Evolutionary conservation across 2,113 vertebrate species (phyloP), one percentile per base, ranked within the genome.

Genomic region (Sitta europaea): DNA sequence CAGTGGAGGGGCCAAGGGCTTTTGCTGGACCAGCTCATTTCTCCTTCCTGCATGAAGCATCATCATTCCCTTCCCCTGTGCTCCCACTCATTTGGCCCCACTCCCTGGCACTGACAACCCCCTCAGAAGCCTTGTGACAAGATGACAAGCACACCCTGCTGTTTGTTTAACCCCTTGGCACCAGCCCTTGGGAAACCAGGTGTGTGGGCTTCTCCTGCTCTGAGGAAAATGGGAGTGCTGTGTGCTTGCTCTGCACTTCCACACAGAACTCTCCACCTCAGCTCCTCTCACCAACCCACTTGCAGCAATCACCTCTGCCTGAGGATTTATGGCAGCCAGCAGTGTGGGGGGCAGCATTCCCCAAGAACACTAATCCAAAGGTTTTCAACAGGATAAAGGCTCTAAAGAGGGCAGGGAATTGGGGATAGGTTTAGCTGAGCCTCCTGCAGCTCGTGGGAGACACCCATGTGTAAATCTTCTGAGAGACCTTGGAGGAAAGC

Each of bases 1-100:
- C 45, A 68, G n/a, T 0, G 0, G 8, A 42, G 42, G 14, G 20
- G 38, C 43, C 2, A 1, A 66, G 43, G 29, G 40, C 58, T 72
- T 59, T 22, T 45, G 33, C 72, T 6, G 66, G 19, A 47, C 57
- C 29, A 36, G 9, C 47, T 90, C 7, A 5, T 53, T 87, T 61
- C 58, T 88, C 82, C 51, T 86, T n/a, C 27, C 65, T 76, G 74
- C 65, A 55, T 59, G 42, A 58, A 12, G 35, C 36, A 31, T 42
- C 47, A 7, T 55, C 50, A 15, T 36, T 36, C n/a, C 11, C 11
- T 68, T 73, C 40, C 47, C 29, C 5, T 6, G 19, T 10, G 3
- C 63, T 80, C 36, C 28, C 1, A 1, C 12, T 75, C 22, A 4
- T 58, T 18, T 36, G 14, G 11, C 66, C 45, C 35, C 25, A 75